A percentile compares a stretch with the other conserved stretches of the same genome.
phyloP scores from a whole-genome alignment of 2,113 vertebrate genomes.

The Connochaetes taurinus region DNA sequence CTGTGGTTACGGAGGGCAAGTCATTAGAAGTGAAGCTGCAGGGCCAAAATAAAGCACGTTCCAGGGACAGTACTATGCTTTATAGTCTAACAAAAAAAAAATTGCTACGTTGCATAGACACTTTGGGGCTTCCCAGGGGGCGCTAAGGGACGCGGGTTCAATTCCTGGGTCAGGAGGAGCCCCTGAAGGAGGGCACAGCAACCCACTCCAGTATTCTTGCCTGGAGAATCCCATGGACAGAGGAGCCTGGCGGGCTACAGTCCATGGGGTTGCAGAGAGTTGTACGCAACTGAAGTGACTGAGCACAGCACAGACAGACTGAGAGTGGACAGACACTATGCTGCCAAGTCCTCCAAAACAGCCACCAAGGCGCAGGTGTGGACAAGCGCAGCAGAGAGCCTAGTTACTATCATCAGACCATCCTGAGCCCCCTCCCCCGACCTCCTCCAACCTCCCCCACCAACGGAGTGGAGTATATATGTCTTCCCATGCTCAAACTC shows the following conservation, averaged over 20 bases:
- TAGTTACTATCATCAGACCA: background rate
- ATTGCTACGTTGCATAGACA: background rate
- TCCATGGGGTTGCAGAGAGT: background rate
- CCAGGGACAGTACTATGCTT: background rate
- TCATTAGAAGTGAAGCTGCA: background rate
- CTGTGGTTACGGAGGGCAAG: background rate
- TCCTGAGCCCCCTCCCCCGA: background rate
- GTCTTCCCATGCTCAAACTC: background rate
- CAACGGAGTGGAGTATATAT: fast-evolving
- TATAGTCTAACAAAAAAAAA: background rate
- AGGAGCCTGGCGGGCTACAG: background rate
- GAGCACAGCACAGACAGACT: background rate
- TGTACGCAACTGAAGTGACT: background rate
- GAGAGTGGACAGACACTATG: background rate
- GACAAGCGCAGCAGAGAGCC: background rate
- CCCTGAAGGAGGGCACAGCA: background rate
- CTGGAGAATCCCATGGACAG: background rate
- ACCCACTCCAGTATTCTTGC: background rate
- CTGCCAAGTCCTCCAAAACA: background rate
- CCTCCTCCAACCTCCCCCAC: background rate
- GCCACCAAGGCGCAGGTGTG: background rate
- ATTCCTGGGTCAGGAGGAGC: background rate
- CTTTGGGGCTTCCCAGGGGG: background rate
- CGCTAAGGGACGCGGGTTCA: fast-evolving
- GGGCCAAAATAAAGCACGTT: background rate